These are phyloP conservation scores for Nysson spinosus DNA, from an alignment of 2,888 invertebrate species.

Conservation along the genomic window DNA sequence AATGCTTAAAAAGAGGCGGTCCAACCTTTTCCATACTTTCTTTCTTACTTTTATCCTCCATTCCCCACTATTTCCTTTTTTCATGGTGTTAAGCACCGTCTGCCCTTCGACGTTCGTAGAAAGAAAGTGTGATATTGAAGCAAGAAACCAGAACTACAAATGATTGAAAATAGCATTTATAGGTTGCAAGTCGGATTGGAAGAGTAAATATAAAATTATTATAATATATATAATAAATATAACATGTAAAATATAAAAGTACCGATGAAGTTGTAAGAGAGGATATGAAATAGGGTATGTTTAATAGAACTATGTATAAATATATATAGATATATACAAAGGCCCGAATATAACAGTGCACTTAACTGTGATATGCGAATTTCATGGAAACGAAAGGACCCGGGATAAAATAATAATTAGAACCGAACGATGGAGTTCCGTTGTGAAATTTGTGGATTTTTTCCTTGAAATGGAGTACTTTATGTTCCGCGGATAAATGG, in stretches of 20 bases:
- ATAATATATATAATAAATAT: no score
- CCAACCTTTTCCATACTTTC: neutral
- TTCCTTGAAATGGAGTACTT: no score
- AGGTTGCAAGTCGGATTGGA: no score
- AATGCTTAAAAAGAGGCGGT: constrained; percentile 5
- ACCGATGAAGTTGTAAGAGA: no score
- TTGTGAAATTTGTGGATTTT: constrained; percentile 5
- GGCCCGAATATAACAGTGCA: no score
- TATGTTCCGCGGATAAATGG: neutral
- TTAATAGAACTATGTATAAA: no score
- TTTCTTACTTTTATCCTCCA: neutral
- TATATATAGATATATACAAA: no score
- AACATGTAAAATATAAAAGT: no score
- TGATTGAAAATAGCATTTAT: no score
- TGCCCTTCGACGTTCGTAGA: constrained; percentile 1
- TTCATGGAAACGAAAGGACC: neutral
- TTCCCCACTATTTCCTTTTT: constrained; percentile 5
- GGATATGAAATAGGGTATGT: no score
- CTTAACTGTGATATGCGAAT: no score
- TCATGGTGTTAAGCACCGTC: neutral
- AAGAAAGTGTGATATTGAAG: constrained; percentile 11
- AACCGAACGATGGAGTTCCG: neutral
- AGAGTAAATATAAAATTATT: no score
- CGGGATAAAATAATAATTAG: constrained; percentile 22
- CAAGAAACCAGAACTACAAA: neutral